Evolutionary conservation across 2,888 invertebrate genomes (phyloP).

Genomic region (Agrotis puta): DNA sequence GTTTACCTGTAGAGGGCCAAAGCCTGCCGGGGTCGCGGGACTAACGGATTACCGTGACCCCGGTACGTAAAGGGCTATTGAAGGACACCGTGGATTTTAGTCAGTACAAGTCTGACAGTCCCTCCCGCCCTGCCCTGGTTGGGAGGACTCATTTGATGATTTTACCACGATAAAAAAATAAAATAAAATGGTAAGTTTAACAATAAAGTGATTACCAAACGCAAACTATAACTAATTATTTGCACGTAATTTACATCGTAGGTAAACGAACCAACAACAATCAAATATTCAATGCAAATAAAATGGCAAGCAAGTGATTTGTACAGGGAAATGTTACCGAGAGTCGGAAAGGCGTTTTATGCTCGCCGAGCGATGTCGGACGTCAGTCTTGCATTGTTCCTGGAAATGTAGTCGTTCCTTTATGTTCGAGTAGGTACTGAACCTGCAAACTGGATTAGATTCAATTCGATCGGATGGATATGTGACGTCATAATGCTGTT

Average conservation of each 20-base stretch:
- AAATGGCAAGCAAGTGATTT: slow-evolving; percentile 50
- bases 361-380: slow-evolving; percentile 35
- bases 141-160: no score
- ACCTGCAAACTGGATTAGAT: slow-evolving; percentile 30
- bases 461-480: slow-evolving; percentile 32
- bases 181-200: not conserved
- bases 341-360: slow-evolving; percentile 51
- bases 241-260: not conserved
- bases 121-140: no score
- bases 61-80: no score
- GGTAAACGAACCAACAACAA: not conserved
- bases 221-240: not conserved
- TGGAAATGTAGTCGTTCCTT: slow-evolving; percentile 66
- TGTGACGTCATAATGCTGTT: slow-evolving; percentile 3
- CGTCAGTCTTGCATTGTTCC: slow-evolving; percentile 64
- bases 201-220: not conserved
- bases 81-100: no score
- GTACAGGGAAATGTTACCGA: slow-evolving; percentile 50
- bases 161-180: no score
- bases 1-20: no score
- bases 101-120: no score
- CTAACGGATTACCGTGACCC: no score
- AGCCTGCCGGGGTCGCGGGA: no score
- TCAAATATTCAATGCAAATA: slow-evolving; percentile 31
- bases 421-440: slow-evolving; percentile 42